Percentiles rank a stretch among this genome's conserved stretches.
phyloP scores from a whole-genome alignment of 2,113 vertebrate species.

The Forbesichthys papilliferus region DNA sequence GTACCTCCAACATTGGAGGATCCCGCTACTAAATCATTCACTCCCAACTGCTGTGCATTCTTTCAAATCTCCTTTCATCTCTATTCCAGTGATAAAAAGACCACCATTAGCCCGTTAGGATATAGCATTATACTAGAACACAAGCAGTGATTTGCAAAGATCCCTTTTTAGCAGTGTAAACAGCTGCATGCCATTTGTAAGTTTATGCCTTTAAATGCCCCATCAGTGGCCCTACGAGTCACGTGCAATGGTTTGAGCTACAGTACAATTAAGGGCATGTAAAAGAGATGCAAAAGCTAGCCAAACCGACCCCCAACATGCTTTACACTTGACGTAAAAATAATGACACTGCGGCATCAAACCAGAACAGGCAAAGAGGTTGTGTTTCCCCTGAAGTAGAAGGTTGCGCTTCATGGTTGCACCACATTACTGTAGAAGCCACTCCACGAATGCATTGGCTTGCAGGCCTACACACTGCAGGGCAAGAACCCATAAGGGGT shows the following conservation, averaged over 20 bases:
- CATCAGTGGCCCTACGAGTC: slow-evolving; percentile 33
- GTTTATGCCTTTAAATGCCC: slow-evolving; percentile 35
- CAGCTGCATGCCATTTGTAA: slow-evolving; percentile 62
- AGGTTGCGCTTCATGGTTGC: background rate
- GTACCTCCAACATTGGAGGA: slow-evolving; percentile 49
- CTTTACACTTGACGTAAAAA: slow-evolving; percentile 2
- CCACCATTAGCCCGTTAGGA: slow-evolving; percentile 50
- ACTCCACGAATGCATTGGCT: slow-evolving; percentile 8
- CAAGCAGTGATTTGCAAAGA: slow-evolving; percentile 57
- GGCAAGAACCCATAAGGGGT: slow-evolving; percentile 1
- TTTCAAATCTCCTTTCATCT: slow-evolving; percentile 65
- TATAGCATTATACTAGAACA: slow-evolving; percentile 43
- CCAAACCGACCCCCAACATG: slow-evolving; percentile 7
- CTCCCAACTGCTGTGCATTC: slow-evolving; percentile 46
- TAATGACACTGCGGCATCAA: background rate
- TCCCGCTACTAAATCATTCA: slow-evolving; percentile 54
- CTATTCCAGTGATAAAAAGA: slow-evolving; percentile 50
- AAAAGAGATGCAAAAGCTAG: slow-evolving; percentile 10
- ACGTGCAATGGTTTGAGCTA: slow-evolving; percentile 36
- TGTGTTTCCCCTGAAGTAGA: background rate
- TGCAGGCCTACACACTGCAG: background rate
- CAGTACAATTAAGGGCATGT: background rate
- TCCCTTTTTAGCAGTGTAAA: slow-evolving; percentile 52
- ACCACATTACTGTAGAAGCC: background rate
- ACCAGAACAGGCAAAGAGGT: background rate